phyloP scores from a whole-genome alignment of 2,113 vertebrate species.

The Fukomys damarensis region DNA sequence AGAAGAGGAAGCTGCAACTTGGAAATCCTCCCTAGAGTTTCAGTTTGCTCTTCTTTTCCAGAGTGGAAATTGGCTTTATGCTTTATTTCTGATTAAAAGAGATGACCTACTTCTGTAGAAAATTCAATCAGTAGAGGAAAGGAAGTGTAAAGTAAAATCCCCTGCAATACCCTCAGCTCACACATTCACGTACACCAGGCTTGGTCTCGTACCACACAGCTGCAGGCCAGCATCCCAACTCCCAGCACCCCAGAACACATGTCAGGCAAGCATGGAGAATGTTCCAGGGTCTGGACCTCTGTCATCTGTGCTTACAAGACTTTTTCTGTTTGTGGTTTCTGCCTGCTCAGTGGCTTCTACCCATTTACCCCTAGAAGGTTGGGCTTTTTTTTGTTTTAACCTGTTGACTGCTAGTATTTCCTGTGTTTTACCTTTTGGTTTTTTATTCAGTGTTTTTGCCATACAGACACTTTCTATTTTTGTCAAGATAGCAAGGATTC shows the following conservation, averaged over 20 bases:
- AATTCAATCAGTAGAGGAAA: not conserved
- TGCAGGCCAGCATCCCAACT: not conserved
- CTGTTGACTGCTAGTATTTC: not conserved
- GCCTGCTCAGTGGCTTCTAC: not conserved
- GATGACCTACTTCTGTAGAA: not conserved
- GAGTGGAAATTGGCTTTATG: not conserved
- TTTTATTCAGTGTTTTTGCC: not conserved
- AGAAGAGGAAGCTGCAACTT: not conserved
- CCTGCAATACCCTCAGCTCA: not conserved
- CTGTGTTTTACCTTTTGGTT: not conserved
- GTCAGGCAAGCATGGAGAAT: not conserved
- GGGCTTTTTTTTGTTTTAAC: not conserved
- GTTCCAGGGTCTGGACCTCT: not conserved
- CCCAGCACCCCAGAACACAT: not conserved
- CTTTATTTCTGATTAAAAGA: not conserved
- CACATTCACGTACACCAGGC: not conserved
- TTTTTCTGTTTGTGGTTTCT: not conserved
- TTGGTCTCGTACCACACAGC: not conserved
- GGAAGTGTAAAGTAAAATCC: not conserved
- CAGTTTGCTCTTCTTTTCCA: not conserved
- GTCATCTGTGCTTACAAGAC: fast-evolving
- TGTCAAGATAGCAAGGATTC: not conserved
- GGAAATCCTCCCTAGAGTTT: not conserved
- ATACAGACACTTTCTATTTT: not conserved
- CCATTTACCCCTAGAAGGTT: not conserved